phyloP scores from a whole-genome alignment of 2,113 vertebrate genomes.

The Oryzias woworae region DNA sequence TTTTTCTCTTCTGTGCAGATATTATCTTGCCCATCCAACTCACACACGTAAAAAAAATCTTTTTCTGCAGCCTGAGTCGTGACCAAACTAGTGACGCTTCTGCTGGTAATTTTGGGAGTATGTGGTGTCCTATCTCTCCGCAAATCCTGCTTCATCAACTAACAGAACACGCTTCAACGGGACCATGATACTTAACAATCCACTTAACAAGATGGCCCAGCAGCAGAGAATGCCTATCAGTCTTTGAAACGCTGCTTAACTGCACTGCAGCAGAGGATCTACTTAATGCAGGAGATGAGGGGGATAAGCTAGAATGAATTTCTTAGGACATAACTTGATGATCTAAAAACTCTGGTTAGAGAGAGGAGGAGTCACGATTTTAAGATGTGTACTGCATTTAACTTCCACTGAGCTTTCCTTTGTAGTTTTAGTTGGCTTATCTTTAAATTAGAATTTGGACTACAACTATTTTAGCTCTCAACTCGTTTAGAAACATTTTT shows the following conservation, averaged over 20 bases:
- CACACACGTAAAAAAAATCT: neutral
- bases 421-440: too few species aligned
- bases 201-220: constrained; percentile 62
- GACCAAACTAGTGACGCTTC: constrained; percentile 29
- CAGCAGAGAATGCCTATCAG: constrained; percentile 37
- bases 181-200: constrained; percentile 55
- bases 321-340: constrained; percentile 20
- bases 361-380: neutral
- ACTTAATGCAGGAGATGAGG: constrained; percentile 48
- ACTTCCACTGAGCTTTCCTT: neutral
- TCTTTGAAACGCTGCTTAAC: constrained; percentile 59
- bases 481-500: too few species aligned
- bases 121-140: constrained; percentile 27
- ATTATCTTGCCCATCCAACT: neutral
- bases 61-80: constrained; percentile 12
- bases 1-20: neutral
- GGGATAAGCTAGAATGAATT: constrained; percentile 40
- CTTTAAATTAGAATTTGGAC: too few species aligned
- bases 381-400: neutral
- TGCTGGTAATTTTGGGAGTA: constrained; percentile 30
- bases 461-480: too few species aligned
- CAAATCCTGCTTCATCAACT: constrained; percentile 48
- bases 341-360: constrained; percentile 18
- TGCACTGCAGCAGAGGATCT: constrained; percentile 49
- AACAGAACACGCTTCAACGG: constrained; percentile 42